A percentile compares a stretch with the other conserved stretches of the same genome.
Evolutionary conservation across 2,113 vertebrate species (phyloP).

Genomic region (Equus quagga): DNA sequence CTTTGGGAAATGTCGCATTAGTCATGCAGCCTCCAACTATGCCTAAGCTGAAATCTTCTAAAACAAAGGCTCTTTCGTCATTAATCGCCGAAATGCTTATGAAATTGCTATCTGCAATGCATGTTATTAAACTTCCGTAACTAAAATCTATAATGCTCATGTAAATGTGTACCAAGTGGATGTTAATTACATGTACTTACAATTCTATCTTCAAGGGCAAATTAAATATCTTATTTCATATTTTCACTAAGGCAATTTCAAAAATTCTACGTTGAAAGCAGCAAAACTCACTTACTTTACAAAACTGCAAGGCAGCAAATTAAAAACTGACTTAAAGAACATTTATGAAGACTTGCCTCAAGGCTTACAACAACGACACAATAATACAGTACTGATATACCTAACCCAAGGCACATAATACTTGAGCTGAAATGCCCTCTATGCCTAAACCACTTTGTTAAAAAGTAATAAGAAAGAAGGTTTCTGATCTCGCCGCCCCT

Average conservation of each 20-base stretch:
- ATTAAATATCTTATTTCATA: conserved; percentile 49
- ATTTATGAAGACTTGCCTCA: conserved; percentile 6
- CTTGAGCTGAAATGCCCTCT: not conserved
- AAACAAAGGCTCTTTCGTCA: not conserved
- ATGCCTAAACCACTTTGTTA: not conserved
- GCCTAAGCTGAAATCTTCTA: not conserved
- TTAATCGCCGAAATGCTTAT: not conserved
- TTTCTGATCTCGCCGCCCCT: not conserved
- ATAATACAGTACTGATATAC: not conserved
- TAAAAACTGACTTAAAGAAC: conserved; percentile 22
- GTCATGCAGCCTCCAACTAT: not conserved
- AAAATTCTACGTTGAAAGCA: not conserved
- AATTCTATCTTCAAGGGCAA: conserved; percentile 35
- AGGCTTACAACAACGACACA: not conserved
- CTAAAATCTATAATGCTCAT: conserved; percentile 34
- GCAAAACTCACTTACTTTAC: conserved; percentile 1
- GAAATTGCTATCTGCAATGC: conserved; percentile 3
- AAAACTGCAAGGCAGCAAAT: not conserved
- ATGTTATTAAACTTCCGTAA: conserved; percentile 12
- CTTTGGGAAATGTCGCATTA: not conserved
- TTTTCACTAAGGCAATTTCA: conserved; percentile 20
- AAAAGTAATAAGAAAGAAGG: not conserved
- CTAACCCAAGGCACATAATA: not conserved
- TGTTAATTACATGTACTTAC: conserved; percentile 28
- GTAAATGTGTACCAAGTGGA: conserved; percentile 13